phyloP scores from a whole-genome alignment of 2,888 invertebrate genomes.

The Mythimna albipuncta region DNA sequence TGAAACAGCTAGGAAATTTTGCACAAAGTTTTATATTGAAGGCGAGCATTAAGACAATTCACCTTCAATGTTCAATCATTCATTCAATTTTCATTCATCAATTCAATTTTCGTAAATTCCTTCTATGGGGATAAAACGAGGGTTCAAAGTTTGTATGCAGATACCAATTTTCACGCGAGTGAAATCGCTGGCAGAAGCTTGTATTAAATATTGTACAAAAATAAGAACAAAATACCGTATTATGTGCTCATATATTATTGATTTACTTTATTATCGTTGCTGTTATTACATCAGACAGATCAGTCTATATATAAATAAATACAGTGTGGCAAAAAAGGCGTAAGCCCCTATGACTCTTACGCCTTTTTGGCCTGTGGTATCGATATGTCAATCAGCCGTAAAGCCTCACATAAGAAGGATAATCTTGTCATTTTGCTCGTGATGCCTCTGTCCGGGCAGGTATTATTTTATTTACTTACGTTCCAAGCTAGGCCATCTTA shows the following conservation, averaged over 20 bases:
- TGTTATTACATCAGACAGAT: slow-evolving; percentile 12
- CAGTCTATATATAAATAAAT: background rate
- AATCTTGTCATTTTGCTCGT: slow-evolving; percentile 61
- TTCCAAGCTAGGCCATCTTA: slow-evolving; percentile 22
- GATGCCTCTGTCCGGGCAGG: slow-evolving; percentile 28
- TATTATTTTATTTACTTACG: slow-evolving; percentile 47
- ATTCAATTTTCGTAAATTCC: too few relatives aligned
- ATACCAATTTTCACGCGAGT: too few relatives aligned
- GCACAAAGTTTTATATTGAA: too few relatives aligned
- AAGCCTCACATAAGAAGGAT: slow-evolving; percentile 55
- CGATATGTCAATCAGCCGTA: slow-evolving; percentile 44
- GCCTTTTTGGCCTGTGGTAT: background rate
- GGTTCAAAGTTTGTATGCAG: too few relatives aligned
- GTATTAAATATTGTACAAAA: too few relatives aligned
- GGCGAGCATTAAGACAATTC: too few relatives aligned
- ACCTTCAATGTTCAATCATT: too few relatives aligned
- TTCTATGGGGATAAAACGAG: too few relatives aligned
- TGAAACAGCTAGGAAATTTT: too few relatives aligned
- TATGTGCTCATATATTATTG: slow-evolving; percentile 10
- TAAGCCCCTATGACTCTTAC: background rate
- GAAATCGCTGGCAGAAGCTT: too few relatives aligned
- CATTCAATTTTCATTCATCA: too few relatives aligned
- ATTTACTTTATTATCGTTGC: background rate
- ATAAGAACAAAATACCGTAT: too few relatives aligned
- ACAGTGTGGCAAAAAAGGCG: background rate